phyloP scores from a whole-genome alignment of 92 coral and sea anemone genomes.

The Epizoanthus ramosus region DNA sequence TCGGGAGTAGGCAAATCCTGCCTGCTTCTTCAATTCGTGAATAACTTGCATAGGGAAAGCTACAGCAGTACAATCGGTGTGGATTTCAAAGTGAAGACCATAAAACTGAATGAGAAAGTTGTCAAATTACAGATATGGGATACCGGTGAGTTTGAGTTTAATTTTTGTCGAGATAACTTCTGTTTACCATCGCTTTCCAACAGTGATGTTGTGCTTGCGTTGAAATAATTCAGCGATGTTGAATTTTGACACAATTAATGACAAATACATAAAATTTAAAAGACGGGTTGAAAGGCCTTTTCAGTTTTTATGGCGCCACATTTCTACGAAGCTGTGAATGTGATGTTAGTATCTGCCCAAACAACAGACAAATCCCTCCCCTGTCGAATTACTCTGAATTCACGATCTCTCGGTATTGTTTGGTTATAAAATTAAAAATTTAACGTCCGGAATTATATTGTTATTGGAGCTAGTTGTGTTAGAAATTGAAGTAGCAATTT shows the following conservation, averaged over 20 bases:
- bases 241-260: neutral
- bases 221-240: constrained; percentile 27
- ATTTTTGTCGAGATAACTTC: neutral
- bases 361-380: neutral
- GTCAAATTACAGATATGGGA: constrained; percentile 97
- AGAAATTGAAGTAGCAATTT: no score
- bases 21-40: constrained; percentile 88
- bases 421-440: no score
- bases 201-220: constrained; percentile 7
- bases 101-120: constrained; percentile 80
- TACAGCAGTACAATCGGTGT: constrained; percentile 93
- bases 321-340: no score
- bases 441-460: no score
- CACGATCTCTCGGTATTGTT: no score
- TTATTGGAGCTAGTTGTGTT: no score
- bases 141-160: constrained; percentile 70
- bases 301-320: no score
- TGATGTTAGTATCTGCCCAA: no score
- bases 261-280: neutral
- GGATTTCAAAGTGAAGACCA: constrained; percentile 90
- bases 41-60: constrained; percentile 78
- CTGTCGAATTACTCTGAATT: neutral
- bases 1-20: constrained; percentile 97
- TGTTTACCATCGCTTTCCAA: constrained; percentile 3
- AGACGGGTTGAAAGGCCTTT: no score